Conservation (phyloP, 2,797 vertebrate species). For the Cryptoprocta ferox region DNA sequence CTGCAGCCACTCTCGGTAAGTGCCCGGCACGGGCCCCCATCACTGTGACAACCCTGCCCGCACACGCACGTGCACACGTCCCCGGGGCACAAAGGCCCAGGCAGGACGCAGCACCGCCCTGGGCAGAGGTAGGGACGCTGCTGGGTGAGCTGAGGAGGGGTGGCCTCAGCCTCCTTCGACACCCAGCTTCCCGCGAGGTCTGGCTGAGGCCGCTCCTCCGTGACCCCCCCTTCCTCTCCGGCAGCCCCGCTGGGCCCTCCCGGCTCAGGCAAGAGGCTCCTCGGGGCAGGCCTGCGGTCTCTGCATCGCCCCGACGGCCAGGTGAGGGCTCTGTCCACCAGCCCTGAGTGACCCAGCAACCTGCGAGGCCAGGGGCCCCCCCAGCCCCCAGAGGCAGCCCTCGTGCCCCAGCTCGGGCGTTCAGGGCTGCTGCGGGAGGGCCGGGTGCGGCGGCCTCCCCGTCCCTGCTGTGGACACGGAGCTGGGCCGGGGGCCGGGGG, state of each 20-base stretch:
- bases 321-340: neutral
- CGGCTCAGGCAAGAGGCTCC: neutral
- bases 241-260: accelerated
- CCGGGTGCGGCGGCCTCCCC: neutral
- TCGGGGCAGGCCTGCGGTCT: neutral
- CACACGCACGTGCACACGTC: no score
- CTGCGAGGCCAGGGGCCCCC: neutral
- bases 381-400: neutral
- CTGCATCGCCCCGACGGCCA: accelerated
- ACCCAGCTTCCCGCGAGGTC: neutral
- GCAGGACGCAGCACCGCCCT: neutral
- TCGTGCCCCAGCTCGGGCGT: neutral
- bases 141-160: neutral
- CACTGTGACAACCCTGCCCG: neutral
- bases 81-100: neutral
- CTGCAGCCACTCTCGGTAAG: neutral
- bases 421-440: no score
- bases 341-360: neutral
- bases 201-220: no score
- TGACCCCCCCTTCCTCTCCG: neutral
- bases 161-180: neutral
- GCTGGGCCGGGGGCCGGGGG: accelerated
- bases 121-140: neutral
- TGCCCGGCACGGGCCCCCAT: accelerated
- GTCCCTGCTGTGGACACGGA: neutral